These are phyloP conservation scores for Macquaria australasica DNA, from an alignment of 2,113 vertebrate species.

Conservation along the genomic window DNA sequence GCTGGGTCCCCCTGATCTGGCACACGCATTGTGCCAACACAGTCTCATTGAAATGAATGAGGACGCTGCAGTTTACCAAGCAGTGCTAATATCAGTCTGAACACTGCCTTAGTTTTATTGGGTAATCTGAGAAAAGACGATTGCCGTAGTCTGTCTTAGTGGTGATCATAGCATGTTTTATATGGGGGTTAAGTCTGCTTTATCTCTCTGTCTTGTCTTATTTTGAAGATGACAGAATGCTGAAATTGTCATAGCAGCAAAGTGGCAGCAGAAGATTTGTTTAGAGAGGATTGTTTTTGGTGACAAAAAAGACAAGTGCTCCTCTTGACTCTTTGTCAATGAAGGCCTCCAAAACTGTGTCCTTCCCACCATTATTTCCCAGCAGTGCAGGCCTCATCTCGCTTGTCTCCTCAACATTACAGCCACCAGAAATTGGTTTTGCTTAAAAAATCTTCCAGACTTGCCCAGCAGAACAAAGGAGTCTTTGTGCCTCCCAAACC, in stretches of 20 bases:
- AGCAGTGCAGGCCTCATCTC: slow-evolving; percentile 4
- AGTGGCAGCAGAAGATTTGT: background rate
- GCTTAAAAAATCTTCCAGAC: slow-evolving; percentile 39
- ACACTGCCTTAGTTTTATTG: background rate
- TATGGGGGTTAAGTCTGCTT: background rate
- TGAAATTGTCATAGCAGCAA: background rate
- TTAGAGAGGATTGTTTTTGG: background rate
- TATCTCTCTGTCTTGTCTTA: background rate
- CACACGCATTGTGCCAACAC: background rate
- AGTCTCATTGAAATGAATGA: background rate
- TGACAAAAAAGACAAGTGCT: background rate
- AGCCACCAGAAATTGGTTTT: slow-evolving; percentile 53
- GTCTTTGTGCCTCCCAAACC: slow-evolving; percentile 69
- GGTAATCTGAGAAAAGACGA: background rate
- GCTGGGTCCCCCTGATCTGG: background rate
- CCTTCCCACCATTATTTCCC: slow-evolving; percentile 9
- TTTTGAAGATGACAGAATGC: background rate
- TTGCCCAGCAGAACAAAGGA: slow-evolving; percentile 68
- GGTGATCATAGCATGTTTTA: background rate
- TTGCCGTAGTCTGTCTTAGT: background rate
- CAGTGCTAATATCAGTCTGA: background rate
- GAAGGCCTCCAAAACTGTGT: background rate
- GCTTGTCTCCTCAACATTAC: slow-evolving; percentile 35
- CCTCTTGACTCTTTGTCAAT: background rate
- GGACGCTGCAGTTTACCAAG: background rate